Evolutionary conservation across 2,797 vertebrate species (phyloP).

Genomic region (Mionectes olivaceus): DNA sequence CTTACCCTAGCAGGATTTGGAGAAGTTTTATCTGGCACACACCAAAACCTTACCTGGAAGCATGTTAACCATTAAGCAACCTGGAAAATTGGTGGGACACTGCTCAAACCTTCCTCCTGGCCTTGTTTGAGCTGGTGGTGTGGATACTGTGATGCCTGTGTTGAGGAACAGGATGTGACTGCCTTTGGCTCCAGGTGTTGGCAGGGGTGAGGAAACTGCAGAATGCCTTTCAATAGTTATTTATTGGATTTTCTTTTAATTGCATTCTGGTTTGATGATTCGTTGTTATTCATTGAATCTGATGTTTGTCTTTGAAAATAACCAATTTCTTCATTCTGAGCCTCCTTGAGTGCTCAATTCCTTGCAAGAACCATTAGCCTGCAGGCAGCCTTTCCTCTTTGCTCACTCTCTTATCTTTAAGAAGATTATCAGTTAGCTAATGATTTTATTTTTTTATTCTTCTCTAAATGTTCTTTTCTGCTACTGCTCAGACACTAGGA

Average conservation of each 20-base stretch:
- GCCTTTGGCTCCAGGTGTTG: neutral
- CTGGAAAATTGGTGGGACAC: neutral
- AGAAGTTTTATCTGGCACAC: neutral
- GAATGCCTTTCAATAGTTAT: neutral
- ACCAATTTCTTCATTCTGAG: neutral
- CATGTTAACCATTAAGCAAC: neutral
- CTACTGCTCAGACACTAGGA: neutral
- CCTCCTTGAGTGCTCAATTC: neutral
- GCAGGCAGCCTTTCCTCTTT: neutral
- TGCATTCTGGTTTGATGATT: neutral
- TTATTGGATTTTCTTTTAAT: neutral
- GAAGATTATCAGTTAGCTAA: neutral
- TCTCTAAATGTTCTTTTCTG: neutral
- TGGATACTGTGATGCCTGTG: neutral
- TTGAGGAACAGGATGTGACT: neutral
- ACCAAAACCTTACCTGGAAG: neutral
- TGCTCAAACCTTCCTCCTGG: neutral
- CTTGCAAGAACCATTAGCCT: neutral
- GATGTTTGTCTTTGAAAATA: conserved; percentile 20
- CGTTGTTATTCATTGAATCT: neutral
- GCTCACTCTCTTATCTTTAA: neutral
- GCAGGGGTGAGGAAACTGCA: neutral
- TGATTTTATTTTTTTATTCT: neutral
- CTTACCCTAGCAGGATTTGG: neutral
- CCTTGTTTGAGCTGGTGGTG: neutral